Percentiles rank a stretch among this genome's conserved stretches.
Conservation (phyloP, 1,140 invertebrate genomes). For the Metaphire vulgaris region DNA sequence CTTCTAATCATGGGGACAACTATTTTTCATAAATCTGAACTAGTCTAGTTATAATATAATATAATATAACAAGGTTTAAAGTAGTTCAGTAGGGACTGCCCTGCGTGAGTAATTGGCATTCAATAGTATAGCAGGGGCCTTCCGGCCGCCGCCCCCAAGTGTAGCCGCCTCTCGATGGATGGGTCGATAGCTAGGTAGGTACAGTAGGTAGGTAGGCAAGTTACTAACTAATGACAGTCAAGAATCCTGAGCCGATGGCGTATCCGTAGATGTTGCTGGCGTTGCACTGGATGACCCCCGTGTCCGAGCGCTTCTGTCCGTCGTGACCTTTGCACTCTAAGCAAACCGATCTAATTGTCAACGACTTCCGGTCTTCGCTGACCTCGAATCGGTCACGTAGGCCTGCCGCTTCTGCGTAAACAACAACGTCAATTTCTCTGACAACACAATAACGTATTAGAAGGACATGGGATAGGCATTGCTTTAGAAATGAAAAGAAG, state of each 20-base stretch:
- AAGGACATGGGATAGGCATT: not conserved
- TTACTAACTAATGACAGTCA: not conserved
- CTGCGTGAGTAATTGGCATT: too few species aligned
- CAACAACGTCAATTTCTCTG: not conserved
- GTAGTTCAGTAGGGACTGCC: too few species aligned
- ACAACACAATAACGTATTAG: not conserved
- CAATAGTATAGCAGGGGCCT: too few species aligned
- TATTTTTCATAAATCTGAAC: too few species aligned
- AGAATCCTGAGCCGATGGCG: not conserved
- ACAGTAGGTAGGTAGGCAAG: too few species aligned
- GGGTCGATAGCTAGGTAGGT: too few species aligned
- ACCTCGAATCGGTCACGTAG: not conserved
- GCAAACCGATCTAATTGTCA: not conserved
- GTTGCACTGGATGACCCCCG: not conserved
- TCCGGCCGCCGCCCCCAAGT: too few species aligned
- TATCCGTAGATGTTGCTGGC: not conserved
- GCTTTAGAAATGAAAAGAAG: too few species aligned
- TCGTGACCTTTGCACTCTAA: not conserved
- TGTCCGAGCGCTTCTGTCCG: not conserved
- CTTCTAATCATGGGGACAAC: too few species aligned
- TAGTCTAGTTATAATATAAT: too few species aligned
- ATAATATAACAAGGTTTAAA: too few species aligned
- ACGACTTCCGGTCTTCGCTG: not conserved
- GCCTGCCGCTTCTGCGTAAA: not conserved
- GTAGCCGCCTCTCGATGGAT: too few species aligned